Percentiles rank a stretch among this genome's conserved stretches.
Evolutionary conservation across 2,113 vertebrate species (phyloP).

Genomic region (Microtus richardsoni): DNA sequence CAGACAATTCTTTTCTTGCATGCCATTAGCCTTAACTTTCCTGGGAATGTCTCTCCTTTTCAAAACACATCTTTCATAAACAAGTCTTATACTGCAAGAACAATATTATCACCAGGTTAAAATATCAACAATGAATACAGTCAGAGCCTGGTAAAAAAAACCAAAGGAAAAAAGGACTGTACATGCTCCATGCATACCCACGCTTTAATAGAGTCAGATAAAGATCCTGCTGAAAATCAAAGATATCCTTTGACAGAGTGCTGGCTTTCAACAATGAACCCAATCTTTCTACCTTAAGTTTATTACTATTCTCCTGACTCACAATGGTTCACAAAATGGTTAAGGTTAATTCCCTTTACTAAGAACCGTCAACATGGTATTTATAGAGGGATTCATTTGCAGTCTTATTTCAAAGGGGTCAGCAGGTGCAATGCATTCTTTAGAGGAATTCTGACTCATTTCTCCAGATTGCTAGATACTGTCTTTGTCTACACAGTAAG

Average conservation of each 20-base stretch:
- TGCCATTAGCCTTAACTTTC: not conserved
- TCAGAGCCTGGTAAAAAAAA: slow-evolving; percentile 15
- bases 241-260: slow-evolving; percentile 32
- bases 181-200: not conserved
- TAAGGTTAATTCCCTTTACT: slow-evolving; percentile 65
- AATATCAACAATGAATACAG: not conserved
- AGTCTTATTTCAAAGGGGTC: slow-evolving; percentile 63
- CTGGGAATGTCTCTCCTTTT: not conserved
- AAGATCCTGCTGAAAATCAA: slow-evolving; percentile 53
- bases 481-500: slow-evolving; percentile 61
- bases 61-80: slow-evolving; percentile 4
- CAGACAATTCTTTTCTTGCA: not conserved
- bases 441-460: slow-evolving; percentile 69
- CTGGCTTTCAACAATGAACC: slow-evolving; percentile 62
- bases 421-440: slow-evolving; percentile 63
- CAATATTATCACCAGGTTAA: slow-evolving; percentile 34
- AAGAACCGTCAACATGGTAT: slow-evolving; percentile 64
- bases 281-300: slow-evolving; percentile 64
- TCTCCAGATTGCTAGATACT: slow-evolving; percentile 60
- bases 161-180: not conserved
- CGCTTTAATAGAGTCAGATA: slow-evolving; percentile 22
- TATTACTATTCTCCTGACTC: slow-evolving; percentile 48
- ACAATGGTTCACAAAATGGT: slow-evolving; percentile 58
- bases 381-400: slow-evolving; percentile 68
- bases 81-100: not conserved